Base-by-base conservation (phyloP, 2,888 invertebrate species). In the Caenorhabditis sp. region DNA sequence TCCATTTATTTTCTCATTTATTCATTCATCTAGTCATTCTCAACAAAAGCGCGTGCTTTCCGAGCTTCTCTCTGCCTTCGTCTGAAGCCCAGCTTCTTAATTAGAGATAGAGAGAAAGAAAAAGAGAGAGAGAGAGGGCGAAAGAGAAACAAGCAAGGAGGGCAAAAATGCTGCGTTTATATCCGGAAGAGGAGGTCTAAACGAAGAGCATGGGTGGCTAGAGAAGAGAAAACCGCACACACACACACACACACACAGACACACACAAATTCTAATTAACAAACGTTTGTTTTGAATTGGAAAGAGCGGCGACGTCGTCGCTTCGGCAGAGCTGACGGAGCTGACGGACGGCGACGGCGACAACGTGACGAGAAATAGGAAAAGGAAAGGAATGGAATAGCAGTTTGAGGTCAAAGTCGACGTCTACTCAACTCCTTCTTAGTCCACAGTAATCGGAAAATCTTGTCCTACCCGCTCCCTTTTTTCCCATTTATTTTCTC, bases 211-310 rank as follows among this genome's bases (percentile, higher is more conserved):
- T 13, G 26, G 15, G 30, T 3, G 3, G 32, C 46, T 22, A 35
- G 59, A 24, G 15, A 20, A n/a, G n/a, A 45, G 22, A 56, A 52
- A 52, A 48, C 9, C 41, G 46, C 24, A 41, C 15, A 41, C 2
- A 41, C 41, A 41, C 9, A 11, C 24, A 20, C 17, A 39, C 37
- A 13, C 37, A 32, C 39, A 39, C 30, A 50, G 17, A 41, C 8
- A 45, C 41, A 27, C 22, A 15, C 48, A 41, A 63, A 58, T 73
- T 73, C 63, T 73, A 63, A 73, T 73, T 73, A 73, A 63, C 72
- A 58, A 73, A 59, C 58, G 72, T 58, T 73, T 71, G 71, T 62
- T 71, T 71, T 63, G 58, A 73, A 53, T 32, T 22, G 48, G 20
- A 58, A 58, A 50, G 30, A 50, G 45, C 20, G 56, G 8, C 32